phyloP scores from a whole-genome alignment of 2,888 invertebrate genomes.

The Oithona nana region DNA sequence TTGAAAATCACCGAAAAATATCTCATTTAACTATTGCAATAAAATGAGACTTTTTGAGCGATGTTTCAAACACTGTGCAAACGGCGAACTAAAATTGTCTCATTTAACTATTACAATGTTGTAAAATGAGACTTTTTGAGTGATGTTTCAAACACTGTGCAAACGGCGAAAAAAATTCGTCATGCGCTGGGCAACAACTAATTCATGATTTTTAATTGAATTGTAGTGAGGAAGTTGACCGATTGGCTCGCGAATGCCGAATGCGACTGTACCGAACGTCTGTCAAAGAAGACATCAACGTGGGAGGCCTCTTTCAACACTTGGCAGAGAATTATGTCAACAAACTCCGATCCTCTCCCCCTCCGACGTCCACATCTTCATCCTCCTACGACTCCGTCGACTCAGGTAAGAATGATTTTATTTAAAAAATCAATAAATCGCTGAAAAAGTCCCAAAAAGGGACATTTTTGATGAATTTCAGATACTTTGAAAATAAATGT shows the following conservation, averaged over 20 bases:
- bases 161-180: no score
- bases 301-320: conserved; percentile 77
- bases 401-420: background rate
- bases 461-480: no score
- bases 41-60: no score
- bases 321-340: conserved; percentile 63
- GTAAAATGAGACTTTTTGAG: no score
- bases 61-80: no score
- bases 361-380: background rate
- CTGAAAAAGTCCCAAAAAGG: no score
- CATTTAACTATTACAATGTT: no score
- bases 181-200: no score
- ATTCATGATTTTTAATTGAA: conserved; percentile 19
- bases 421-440: no score
- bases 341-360: conserved; percentile 26
- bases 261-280: conserved; percentile 75
- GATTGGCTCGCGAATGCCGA: conserved; percentile 61
- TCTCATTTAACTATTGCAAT: conserved; percentile 10
- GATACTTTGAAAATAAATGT: no score
- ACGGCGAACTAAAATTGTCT: no score
- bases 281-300: conserved; percentile 86
- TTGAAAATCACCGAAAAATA: background rate
- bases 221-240: conserved; percentile 74
- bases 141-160: no score
- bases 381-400: background rate